Evolutionary conservation across 2,888 invertebrate species (phyloP).

Genomic region (Falcaria lacertinaria): DNA sequence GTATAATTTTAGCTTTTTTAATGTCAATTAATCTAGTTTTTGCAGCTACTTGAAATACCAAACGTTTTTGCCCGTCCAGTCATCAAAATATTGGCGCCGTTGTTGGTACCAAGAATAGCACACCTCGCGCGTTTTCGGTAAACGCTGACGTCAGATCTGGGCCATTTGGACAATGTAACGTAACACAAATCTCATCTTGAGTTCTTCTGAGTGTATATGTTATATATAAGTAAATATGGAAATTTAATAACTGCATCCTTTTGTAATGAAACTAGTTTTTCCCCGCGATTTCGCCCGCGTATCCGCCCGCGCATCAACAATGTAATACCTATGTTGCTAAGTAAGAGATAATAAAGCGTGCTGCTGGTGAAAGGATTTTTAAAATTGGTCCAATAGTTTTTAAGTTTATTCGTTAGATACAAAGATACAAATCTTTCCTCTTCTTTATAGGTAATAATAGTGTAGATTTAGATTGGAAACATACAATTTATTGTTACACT

Average conservation of each 20-base stretch:
- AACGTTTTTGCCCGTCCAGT: conserved; percentile 57
- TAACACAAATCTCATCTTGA: conserved; percentile 27
- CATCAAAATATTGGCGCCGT: conserved; percentile 52
- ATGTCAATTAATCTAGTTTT: conserved; percentile 38
- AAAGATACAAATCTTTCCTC: too few species aligned
- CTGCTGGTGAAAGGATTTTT: too few species aligned
- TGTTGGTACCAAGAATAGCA: conserved; percentile 54
- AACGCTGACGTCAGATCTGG: conserved; percentile 58
- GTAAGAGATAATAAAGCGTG: too few species aligned
- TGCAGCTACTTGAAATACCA: conserved; percentile 49
- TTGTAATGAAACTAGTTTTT: too few species aligned
- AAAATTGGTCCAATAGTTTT: too few species aligned
- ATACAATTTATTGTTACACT: too few species aligned
- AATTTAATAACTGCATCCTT: not conserved
- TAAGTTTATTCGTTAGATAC: too few species aligned
- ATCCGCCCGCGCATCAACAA: too few species aligned
- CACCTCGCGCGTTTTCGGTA: conserved; percentile 52
- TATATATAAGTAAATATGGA: not conserved
- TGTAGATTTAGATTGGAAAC: too few species aligned
- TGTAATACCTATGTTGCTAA: too few species aligned
- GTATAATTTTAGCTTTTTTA: conserved; percentile 28
- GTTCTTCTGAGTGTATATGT: conserved; percentile 10
- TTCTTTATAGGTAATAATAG: too few species aligned
- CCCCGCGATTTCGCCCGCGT: too few species aligned
- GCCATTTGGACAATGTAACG: conserved; percentile 60